phyloP scores from a whole-genome alignment of 30 jellyfish, hydroid and myxozoan species.

The Turritopsis rubra region DNA sequence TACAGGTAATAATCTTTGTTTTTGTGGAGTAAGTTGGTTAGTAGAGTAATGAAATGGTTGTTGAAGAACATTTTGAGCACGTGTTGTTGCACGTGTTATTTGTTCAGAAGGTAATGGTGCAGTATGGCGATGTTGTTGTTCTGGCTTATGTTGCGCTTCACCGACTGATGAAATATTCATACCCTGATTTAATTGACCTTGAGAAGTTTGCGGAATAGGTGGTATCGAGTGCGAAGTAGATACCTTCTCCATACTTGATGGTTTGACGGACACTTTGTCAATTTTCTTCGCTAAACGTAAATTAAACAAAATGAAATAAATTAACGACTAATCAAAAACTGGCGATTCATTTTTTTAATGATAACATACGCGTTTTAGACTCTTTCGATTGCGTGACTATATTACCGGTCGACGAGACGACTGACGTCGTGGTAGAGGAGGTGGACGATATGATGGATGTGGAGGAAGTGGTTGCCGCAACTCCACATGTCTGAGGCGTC shows the following conservation, averaged over 20 bases:
- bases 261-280: constrained; percentile 16
- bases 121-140: constrained; percentile 4
- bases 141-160: not conserved
- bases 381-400: not conserved
- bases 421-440: constrained; percentile 20
- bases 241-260: constrained; percentile 34
- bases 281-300: not conserved
- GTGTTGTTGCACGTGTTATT: not conserved
- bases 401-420: constrained; percentile 21
- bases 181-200: constrained; percentile 43
- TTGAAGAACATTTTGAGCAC: not conserved
- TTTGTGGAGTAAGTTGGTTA: not conserved
- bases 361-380: not conserved
- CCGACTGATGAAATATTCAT: constrained; percentile 2
- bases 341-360: too few relatives aligned
- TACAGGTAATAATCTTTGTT: not conserved
- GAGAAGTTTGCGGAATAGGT: constrained; percentile 40
- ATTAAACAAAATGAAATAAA: not conserved
- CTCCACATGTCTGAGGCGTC: not conserved
- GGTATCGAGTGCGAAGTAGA: constrained; percentile 37
- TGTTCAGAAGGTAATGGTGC: not conserved
- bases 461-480: constrained; percentile 8
- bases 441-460: constrained; percentile 33
- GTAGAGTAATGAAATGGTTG: not conserved
- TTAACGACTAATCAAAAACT: too few relatives aligned